Evolutionary conservation across 2,113 vertebrate species (phyloP).

Genomic region (Beaufortia kweichowensis): DNA sequence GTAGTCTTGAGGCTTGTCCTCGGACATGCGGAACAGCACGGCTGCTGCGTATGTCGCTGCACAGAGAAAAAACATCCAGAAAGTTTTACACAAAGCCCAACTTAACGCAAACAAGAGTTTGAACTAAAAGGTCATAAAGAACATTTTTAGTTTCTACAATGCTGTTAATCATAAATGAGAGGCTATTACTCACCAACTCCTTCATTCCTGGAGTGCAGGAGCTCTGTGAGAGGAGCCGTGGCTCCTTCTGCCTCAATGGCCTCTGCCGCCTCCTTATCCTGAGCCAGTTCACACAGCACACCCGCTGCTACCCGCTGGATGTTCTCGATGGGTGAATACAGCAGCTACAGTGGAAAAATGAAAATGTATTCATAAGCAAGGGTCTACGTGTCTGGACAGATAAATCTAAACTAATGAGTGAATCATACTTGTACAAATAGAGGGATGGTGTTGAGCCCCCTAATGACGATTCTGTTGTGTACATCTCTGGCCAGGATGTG

Average conservation of each 20-base stretch:
- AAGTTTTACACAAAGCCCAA: too few species aligned
- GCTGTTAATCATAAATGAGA: not conserved
- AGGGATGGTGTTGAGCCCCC: conserved; percentile 98
- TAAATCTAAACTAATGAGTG: not conserved
- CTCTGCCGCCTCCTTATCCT: conserved; percentile 98
- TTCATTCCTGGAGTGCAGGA: conserved; percentile 96
- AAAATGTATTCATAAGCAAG: not conserved
- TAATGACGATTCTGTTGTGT: conserved; percentile 96
- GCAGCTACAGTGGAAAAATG: conserved; percentile 73
- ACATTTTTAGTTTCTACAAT: not conserved
- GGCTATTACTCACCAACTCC: conserved; percentile 83
- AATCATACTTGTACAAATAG: conserved; percentile 91
- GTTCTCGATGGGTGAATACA: conserved; percentile 98
- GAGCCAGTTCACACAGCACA: conserved; percentile 95
- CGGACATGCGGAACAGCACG: conserved; percentile 98
- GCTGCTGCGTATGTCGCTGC: conserved; percentile 96
- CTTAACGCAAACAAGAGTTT: too few species aligned
- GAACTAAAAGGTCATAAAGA: conserved; percentile 25
- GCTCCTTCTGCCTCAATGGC: conserved; percentile 97
- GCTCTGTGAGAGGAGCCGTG: conserved; percentile 93
- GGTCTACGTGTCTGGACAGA: not conserved
- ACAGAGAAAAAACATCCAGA: not conserved
- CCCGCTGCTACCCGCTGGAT: conserved; percentile 98
- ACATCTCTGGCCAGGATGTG: conserved; percentile 97
- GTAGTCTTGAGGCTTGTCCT: conserved; percentile 98